A percentile compares a stretch with the other conserved stretches of the same genome.
These are phyloP conservation scores for Diaperis boleti DNA, from an alignment of 2,888 invertebrate species.

Conservation along the genomic window DNA sequence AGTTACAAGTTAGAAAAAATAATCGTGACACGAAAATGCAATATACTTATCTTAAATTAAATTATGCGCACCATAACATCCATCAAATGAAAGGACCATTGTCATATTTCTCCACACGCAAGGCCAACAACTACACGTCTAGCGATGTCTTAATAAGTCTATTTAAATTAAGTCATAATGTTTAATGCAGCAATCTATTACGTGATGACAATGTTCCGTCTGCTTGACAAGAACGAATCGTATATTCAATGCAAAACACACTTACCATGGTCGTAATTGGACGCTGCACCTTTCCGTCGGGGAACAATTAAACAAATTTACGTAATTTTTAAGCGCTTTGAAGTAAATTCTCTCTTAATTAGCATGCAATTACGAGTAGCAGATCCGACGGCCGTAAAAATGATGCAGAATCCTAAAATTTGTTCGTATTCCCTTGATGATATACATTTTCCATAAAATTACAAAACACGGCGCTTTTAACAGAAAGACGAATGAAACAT, in stretches of 20 bases:
- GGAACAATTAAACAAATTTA: constrained; percentile 24
- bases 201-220: constrained; percentile 24
- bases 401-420: constrained; percentile 29
- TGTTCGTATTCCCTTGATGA: constrained; percentile 13
- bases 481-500: constrained; percentile 38
- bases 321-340: constrained; percentile 34
- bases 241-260: constrained; percentile 24
- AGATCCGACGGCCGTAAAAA: constrained; percentile 24
- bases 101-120: constrained; percentile 16
- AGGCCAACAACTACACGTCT: constrained; percentile 26
- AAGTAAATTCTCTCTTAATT: constrained; percentile 34
- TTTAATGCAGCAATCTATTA: constrained; percentile 32
- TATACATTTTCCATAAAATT: constrained; percentile 33
- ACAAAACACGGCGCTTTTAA: constrained; percentile 40
- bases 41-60: too few species aligned
- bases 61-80: neutral
- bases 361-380: constrained; percentile 27
- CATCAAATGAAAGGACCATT: neutral
- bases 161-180: constrained; percentile 40
- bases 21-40: too few species aligned
- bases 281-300: constrained; percentile 5
- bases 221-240: constrained; percentile 17
- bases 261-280: constrained; percentile 5
- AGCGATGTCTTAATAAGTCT: constrained; percentile 35
- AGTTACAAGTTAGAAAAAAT: too few species aligned